Conservation (phyloP, 2,888 invertebrate genomes). For the Adelphocoris suturalis region DNA sequence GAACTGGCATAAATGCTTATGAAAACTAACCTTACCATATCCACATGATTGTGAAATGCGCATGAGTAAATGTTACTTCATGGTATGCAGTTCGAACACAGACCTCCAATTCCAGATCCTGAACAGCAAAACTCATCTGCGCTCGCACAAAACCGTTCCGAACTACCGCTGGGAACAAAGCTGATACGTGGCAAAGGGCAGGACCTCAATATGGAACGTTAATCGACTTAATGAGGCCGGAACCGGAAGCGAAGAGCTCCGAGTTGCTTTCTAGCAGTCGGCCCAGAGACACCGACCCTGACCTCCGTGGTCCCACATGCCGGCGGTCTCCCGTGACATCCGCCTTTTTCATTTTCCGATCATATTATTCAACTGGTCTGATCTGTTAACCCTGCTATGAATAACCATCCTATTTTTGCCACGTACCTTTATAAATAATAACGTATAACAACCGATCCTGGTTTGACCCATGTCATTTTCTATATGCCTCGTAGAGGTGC, state of each 20-base stretch:
- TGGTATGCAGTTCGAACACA: no score
- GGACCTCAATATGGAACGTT: conserved; percentile 7
- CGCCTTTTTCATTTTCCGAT: conserved; percentile 32
- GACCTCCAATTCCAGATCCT: no score
- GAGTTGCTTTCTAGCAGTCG: conserved; percentile 22
- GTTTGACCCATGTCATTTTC: no score
- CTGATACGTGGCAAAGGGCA: background rate
- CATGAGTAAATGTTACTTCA: no score
- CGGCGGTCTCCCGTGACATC: conserved; percentile 9
- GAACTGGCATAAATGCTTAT: no score
- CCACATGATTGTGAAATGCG: no score
- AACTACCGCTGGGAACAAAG: no score
- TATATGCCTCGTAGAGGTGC: no score
- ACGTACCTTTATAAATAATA: background rate
- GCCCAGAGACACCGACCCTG: conserved; percentile 5
- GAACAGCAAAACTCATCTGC: no score
- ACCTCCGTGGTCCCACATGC: background rate
- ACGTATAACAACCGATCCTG: no score
- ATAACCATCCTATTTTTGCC: background rate
- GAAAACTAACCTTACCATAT: no score
- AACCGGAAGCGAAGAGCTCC: conserved; percentile 21
- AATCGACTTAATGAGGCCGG: background rate
- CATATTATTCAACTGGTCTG: conserved; percentile 10
- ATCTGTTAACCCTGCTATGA: background rate
- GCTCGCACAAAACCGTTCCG: no score